phyloP scores from a whole-genome alignment of 2,797 vertebrate genomes.

The Pangasius mekongensis region DNA sequence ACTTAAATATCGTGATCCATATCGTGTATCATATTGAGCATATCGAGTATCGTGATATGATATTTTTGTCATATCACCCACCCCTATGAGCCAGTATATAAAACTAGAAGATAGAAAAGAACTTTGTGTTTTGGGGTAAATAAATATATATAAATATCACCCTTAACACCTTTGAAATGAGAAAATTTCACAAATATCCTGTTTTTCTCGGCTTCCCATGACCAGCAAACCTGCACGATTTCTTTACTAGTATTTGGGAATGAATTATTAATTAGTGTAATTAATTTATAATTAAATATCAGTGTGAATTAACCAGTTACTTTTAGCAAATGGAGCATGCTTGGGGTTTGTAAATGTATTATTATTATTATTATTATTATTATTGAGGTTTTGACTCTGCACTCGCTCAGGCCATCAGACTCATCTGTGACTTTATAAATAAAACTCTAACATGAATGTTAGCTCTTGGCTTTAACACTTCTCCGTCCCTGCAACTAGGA shows the following conservation, averaged over 20 bases:
- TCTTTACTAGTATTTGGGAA: background rate
- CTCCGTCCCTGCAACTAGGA: background rate
- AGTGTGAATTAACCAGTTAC: background rate
- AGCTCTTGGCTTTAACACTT: background rate
- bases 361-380: background rate
- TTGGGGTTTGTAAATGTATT: background rate
- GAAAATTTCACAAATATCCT: background rate
- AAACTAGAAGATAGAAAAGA: background rate
- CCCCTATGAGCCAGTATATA: background rate
- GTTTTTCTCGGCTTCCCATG: background rate
- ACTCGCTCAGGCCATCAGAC: background rate
- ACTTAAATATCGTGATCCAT: background rate
- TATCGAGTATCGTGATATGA: background rate
- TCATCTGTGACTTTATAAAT: background rate
- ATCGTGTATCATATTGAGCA: background rate
- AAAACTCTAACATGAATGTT: background rate
- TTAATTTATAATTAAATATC: background rate
- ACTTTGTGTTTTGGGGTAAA: background rate
- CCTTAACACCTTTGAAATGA: background rate
- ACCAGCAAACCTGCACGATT: background rate
- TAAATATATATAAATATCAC: background rate
- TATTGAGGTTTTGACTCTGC: background rate
- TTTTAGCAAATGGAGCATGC: background rate
- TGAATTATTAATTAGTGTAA: background rate
- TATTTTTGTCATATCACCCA: background rate